These are phyloP conservation scores for Dendrocincla tyrannina DNA, from an alignment of 2,797 vertebrate species.

Conservation along the genomic window DNA sequence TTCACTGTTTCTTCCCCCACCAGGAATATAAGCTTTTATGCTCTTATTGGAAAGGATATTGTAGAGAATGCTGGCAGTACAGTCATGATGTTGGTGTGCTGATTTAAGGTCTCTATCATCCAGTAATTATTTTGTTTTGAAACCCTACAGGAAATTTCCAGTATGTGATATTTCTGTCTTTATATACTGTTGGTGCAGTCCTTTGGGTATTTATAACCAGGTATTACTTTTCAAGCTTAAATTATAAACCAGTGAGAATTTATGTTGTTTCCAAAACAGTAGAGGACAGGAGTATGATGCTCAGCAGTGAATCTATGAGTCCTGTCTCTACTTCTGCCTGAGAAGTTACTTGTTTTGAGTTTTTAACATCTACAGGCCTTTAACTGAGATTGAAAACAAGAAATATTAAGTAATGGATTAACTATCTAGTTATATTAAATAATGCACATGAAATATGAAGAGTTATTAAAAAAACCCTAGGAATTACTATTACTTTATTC, in stretches of 20 bases:
- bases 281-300: background rate
- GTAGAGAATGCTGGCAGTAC: background rate
- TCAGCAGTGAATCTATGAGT: background rate
- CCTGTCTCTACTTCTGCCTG: background rate
- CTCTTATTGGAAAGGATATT: background rate
- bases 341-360: background rate
- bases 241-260: background rate
- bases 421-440: conserved; percentile 14
- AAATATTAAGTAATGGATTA: conserved; percentile 8
- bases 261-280: background rate
- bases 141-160: background rate
- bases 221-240: background rate
- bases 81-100: background rate
- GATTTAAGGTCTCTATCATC: background rate
- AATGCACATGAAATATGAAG: background rate
- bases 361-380: background rate
- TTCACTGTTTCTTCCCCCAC: background rate
- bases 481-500: conserved; percentile 51
- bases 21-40: background rate
- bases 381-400: background rate
- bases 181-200: background rate
- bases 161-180: background rate
- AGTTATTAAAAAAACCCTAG: background rate
- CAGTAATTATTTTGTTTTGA: background rate
- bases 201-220: background rate